These are phyloP conservation scores for Drosophila meridiana DNA, from an alignment of 2,888 invertebrate species.

Conservation along the genomic window DNA sequence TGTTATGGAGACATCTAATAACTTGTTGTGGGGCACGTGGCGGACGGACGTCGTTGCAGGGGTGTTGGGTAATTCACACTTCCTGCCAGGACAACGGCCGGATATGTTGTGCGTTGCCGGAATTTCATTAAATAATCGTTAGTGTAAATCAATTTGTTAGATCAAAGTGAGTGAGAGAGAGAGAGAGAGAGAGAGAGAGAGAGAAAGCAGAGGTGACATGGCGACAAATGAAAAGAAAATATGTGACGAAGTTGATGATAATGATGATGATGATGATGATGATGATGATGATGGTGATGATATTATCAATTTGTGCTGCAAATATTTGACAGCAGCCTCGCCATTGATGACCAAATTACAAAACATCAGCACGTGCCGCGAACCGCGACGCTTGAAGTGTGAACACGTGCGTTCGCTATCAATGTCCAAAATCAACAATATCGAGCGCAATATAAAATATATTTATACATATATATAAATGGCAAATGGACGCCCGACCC, in stretches of 20 bases:
- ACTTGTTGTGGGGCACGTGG: constrained; percentile 62
- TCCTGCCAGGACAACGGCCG: constrained; percentile 59
- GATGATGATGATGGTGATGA: constrained; percentile 36
- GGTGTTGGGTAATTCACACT: constrained; percentile 76
- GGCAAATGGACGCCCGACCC: background rate
- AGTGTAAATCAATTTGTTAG: constrained; percentile 76
- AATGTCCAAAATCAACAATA: constrained; percentile 76
- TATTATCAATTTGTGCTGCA: constrained; percentile 71
- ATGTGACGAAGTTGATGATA: constrained; percentile 12
- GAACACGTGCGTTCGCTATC: constrained; percentile 81
- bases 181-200: background rate
- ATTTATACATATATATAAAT: background rate
- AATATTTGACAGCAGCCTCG: constrained; percentile 63
- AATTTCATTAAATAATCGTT: constrained; percentile 81
- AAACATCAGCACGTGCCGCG: constrained; percentile 68
- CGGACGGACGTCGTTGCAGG: constrained; percentile 40
- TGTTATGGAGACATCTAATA: constrained; percentile 57
- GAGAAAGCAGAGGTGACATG: constrained; percentile 55
- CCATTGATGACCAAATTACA: constrained; percentile 60
- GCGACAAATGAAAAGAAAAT: constrained; percentile 77
- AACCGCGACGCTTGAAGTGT: constrained; percentile 72
- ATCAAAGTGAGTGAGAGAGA: constrained; percentile 62
- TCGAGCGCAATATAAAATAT: constrained; percentile 26
- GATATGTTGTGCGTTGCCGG: constrained; percentile 43
- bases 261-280: constrained; percentile 54